These are phyloP conservation scores for Tubiluchus corallicola DNA, from an alignment of 2,888 invertebrate genomes.

Conservation along the genomic window DNA sequence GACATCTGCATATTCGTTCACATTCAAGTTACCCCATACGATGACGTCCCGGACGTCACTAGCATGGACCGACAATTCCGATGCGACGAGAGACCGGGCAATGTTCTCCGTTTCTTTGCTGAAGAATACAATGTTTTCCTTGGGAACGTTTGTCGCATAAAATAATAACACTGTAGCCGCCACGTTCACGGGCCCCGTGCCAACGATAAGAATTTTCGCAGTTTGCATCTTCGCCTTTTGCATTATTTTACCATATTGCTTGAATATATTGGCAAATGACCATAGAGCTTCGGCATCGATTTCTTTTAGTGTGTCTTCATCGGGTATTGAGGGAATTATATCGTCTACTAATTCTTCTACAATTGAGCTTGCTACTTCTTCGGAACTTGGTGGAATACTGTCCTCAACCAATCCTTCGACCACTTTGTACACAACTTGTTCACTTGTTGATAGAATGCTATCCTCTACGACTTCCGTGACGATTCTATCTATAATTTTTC, in stretches of 20 bases:
- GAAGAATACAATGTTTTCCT: slow-evolving; percentile 22
- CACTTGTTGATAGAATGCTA: too few relatives aligned
- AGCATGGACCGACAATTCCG: slow-evolving; percentile 22
- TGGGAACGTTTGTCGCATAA: slow-evolving; percentile 20
- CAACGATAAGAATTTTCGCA: slow-evolving; percentile 22
- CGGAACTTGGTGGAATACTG: too few relatives aligned
- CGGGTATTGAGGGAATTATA: too few relatives aligned
- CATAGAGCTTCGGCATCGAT: too few relatives aligned
- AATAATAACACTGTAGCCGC: slow-evolving; percentile 21
- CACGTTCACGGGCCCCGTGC: slow-evolving; percentile 24
- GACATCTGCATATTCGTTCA: slow-evolving; percentile 14
- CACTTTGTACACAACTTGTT: too few relatives aligned
- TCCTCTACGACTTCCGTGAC: too few relatives aligned
- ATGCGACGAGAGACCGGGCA: slow-evolving; percentile 23
- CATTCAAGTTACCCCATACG: slow-evolving; percentile 25
- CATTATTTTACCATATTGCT: slow-evolving; percentile 19
- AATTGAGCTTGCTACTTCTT: too few relatives aligned
- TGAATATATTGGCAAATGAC: background rate
- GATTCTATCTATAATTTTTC: too few relatives aligned
- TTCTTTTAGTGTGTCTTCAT: background rate
- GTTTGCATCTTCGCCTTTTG: slow-evolving; percentile 19
- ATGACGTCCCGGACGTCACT: slow-evolving; percentile 23
- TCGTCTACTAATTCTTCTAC: too few relatives aligned
- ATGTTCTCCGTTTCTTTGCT: slow-evolving; percentile 22
- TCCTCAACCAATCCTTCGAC: too few relatives aligned